These are phyloP conservation scores for Drosophila meridionalis DNA, from an alignment of 2,888 invertebrate genomes.

Conservation along the genomic window DNA sequence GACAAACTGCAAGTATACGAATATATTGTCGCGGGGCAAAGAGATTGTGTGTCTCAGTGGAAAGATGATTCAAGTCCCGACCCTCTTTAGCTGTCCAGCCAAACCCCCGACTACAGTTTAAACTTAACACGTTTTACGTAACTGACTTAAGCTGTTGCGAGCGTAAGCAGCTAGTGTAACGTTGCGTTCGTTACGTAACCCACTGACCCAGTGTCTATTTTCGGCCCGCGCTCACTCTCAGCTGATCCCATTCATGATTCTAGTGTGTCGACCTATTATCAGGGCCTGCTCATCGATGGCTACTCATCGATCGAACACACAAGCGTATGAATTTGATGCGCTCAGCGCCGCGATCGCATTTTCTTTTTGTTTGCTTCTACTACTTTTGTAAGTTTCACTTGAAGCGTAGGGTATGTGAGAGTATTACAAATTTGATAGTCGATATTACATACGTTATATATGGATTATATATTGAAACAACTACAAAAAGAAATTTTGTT, in stretches of 20 bases:
- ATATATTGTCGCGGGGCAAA: neutral
- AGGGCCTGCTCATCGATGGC: constrained; percentile 18
- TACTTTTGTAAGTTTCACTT: constrained; percentile 29
- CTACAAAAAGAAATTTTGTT: no score
- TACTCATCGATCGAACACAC: constrained; percentile 34
- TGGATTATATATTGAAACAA: no score
- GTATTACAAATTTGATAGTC: neutral
- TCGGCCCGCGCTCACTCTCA: constrained; percentile 20
- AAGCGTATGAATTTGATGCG: constrained; percentile 33
- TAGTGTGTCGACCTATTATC: constrained; percentile 48
- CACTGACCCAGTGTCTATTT: constrained; percentile 28
- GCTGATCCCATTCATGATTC: constrained; percentile 72
- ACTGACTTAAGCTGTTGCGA: constrained; percentile 67
- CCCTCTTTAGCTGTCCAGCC: neutral
- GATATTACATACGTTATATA: neutral
- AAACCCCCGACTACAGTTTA: neutral
- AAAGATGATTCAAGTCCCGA: neutral
- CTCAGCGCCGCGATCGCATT: constrained; percentile 35
- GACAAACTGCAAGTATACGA: neutral
- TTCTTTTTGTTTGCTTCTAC: constrained; percentile 46
- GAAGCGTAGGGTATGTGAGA: neutral
- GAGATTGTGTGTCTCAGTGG: neutral
- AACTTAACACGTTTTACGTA: constrained; percentile 56
- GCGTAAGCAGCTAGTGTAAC: constrained; percentile 46
- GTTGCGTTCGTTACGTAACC: constrained; percentile 44